phyloP scores from a whole-genome alignment of 2,797 vertebrate genomes.

The Mormyrops attenuatus region DNA sequence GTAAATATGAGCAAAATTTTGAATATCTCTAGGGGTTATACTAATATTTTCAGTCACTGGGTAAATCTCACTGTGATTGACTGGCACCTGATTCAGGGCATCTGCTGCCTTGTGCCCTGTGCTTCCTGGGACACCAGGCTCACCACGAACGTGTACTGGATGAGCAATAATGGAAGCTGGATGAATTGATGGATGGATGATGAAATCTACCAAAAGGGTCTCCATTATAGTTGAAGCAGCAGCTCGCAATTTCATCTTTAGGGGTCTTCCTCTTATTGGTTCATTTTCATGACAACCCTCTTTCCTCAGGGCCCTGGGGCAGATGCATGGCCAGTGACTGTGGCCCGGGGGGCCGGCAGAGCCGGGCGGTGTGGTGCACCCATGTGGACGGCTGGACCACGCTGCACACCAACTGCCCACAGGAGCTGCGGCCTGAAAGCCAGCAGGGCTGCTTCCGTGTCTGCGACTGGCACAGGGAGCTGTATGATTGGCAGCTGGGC shows the following conservation, averaged over 20 bases:
- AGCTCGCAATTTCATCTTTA: neutral
- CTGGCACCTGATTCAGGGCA: neutral
- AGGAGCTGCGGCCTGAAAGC: conserved; percentile 75
- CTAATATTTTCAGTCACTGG: neutral
- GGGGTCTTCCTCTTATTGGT: neutral
- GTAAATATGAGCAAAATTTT: neutral
- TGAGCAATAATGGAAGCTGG: neutral
- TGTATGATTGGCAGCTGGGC: conserved; percentile 87
- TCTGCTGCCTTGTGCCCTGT: neutral
- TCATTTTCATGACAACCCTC: neutral
- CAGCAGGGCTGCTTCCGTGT: conserved; percentile 92
- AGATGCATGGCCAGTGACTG: conserved; percentile 98
- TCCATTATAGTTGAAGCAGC: neutral
- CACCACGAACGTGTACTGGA: neutral
- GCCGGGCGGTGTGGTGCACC: conserved; percentile 91
- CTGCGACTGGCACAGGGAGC: conserved; percentile 94
- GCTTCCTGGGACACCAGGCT: neutral
- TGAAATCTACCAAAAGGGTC: neutral
- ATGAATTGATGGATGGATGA: neutral
- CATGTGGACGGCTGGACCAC: conserved; percentile 95
- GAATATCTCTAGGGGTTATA: neutral
- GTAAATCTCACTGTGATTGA: neutral
- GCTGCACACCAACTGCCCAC: conserved; percentile 85
- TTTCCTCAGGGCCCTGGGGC: conserved; percentile 83
- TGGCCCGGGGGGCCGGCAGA: conserved; percentile 88